A percentile compares a stretch with the other conserved stretches of the same genome.
These are phyloP conservation scores for Muricea muricata DNA, from an alignment of 92 coral and sea anemone genomes.

Conservation along the genomic window DNA sequence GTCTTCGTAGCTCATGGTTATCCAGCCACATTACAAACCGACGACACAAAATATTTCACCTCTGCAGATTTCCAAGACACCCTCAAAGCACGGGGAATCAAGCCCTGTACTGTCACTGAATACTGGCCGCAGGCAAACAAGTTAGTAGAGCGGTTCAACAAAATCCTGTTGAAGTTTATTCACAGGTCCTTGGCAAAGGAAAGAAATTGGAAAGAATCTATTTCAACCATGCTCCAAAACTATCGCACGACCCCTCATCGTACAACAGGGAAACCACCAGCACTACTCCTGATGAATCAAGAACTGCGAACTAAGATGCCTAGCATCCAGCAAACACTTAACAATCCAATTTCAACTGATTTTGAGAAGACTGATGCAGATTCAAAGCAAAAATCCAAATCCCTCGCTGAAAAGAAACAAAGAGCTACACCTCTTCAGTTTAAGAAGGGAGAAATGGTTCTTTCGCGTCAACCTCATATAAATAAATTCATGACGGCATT, in stretches of 20 bases:
- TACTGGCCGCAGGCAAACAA: not conserved
- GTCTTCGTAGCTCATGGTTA: no score
- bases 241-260: no score
- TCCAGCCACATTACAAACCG: no score
- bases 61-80: no score
- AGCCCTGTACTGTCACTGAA: no score
- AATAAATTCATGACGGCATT: conserved; percentile 33
- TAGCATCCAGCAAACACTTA: not conserved
- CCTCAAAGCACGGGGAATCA: no score
- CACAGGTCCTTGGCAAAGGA: not conserved
- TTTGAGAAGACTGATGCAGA: not conserved
- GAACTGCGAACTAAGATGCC: no score
- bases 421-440: conserved; percentile 13
- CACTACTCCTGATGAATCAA: conserved; percentile 36
- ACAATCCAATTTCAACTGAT: not conserved
- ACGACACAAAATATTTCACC: no score
- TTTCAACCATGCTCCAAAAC: conserved; percentile 1
- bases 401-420: not conserved
- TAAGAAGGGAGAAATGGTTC: conserved; percentile 30
- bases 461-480: conserved; percentile 34
- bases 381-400: not conserved
- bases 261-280: conserved; percentile 53
- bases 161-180: no score
- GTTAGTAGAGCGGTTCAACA: conserved; percentile 6
- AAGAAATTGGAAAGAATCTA: not conserved